Evolutionary conservation across 35 echinoderm and acorn worm species (phyloP), one percentile per base, ranked within the genome.

Genomic region (Strongylocentrotus purpuratus): DNA sequence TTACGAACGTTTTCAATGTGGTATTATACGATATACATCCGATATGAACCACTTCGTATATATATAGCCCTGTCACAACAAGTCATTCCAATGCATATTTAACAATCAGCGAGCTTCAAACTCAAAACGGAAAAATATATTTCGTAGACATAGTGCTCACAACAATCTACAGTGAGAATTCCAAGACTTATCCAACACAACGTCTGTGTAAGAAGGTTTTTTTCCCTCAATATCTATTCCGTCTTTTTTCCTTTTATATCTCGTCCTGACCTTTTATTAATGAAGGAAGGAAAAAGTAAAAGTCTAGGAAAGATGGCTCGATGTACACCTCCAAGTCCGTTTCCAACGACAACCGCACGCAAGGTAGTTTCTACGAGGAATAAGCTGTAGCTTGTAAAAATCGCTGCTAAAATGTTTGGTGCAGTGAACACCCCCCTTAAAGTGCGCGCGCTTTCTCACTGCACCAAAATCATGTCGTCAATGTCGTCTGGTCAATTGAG

Each of bases 331-430:
- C 65, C 65, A 18, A 22, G 2, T 78, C 65, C 18, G 65, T 78
- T 78, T 78, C 65, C 65, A 78, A 78, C 65, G 28, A 78, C 65
- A 78, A 78, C 65, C 65, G 65, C 65, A 78, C 65, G 65, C 65
- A 78, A 78, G 22, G 65, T 15, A 2, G 22, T 78, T 78, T 78
- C 65, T 78, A 78, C 18, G 20, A n/a, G 65, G 22, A 78, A 78
- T 78, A 78, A 78, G 65, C 65, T n/a, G 65, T 18, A 78, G 65
- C 28, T 78, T 78, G 65, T 78, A n/a, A n/a, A 78, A 78, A 22
- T 28, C 15, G 28, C 65, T 7, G 7, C 65, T 28, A 78, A 28
- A 78, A 78, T 78, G 65, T 8, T 7, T 28, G 0, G 20, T 0
- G 6, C 5, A 22, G 25, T 78, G 65, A 78, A 78, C 65, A 78